Percentiles rank a stretch among this genome's conserved stretches.
These are phyloP conservation scores for Sarcophaga rosellei DNA, from an alignment of 2,888 invertebrate genomes.

Conservation along the genomic window DNA sequence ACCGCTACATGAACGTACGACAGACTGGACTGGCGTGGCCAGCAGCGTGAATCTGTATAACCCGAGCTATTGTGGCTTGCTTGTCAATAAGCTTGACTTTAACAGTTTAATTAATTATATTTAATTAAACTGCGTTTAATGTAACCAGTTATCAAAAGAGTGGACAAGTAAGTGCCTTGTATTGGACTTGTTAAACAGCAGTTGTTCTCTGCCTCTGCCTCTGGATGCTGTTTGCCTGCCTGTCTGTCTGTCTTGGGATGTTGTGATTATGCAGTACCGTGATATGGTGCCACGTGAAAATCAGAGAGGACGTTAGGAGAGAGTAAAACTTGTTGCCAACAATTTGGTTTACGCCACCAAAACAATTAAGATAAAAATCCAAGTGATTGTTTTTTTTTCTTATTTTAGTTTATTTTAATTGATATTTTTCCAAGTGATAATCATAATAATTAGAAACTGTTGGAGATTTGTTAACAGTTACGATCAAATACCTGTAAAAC, in stretches of 20 bases:
- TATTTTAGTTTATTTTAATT: constrained; percentile 34
- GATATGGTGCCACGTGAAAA: not conserved
- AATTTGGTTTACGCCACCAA: constrained; percentile 48
- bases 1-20: not conserved
- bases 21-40: not conserved
- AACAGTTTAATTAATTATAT: constrained; percentile 64
- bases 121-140: constrained; percentile 57
- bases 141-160: constrained; percentile 48
- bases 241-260: not conserved
- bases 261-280: not conserved
- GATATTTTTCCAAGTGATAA: constrained; percentile 65
- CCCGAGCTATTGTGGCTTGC: not conserved
- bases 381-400: constrained; percentile 41
- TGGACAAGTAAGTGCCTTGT: constrained; percentile 8
- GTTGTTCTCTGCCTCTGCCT: not conserved
- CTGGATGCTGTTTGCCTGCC: not conserved
- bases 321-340: constrained; percentile 29
- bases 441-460: constrained; percentile 64
- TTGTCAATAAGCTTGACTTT: constrained; percentile 53
- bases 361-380: constrained; percentile 61
- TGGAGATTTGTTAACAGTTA: constrained; percentile 58
- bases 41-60: not conserved
- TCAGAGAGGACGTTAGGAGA: not conserved
- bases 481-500: not conserved
- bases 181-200: not conserved